Base-by-base conservation (phyloP, 2,888 invertebrate genomes). In the Chymomyza procnemis region DNA sequence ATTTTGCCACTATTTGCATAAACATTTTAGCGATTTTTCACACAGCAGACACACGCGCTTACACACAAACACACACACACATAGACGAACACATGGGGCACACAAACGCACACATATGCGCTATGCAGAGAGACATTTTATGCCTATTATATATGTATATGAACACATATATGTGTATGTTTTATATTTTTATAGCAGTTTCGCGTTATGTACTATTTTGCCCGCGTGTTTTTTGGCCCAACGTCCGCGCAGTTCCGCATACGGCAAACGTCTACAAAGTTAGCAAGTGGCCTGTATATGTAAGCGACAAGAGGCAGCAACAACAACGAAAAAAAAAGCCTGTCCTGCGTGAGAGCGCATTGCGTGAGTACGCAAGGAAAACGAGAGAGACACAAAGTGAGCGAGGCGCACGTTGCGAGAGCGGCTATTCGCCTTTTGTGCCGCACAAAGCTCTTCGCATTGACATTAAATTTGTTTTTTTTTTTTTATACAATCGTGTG, bases 1-100 rank as follows among this genome's bases (percentile, higher is more conserved):
- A 26, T 70, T 76, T 79, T 78, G 47, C 61, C 67, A 69, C 59
- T 67, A 81, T 84, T 73, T 75, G 64, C 69, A 75, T 71, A 68
- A 77, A 78, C 69, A 75, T 73, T 78, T 80, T 72, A 75, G 56
- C 63, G 65, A 72, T 74, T 72, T 78, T 80, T 62, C 62, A 61
- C 54, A 56, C 56, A 60, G 22, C n/a, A n/a, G n/a, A n/a, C 46
- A n/a, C 48, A 65, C 63, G 61, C 64, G 67, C 67, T 69, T 64
- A 64, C 71, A 67, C 50, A 52, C 46, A 34, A 21, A 16, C 41
- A 26, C 59, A 41, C 19, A 22, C 54, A 56, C 19, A 48, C 41
- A 21, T 19, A 14, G 21, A 22, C 54, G 21, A 6, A n/a, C 16
- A 21, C 50, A n/a, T n/a, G n/a, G 26, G 26, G 26, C 26, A 26